Base-by-base conservation (phyloP, 2,888 invertebrate genomes). In the Smittia sp. region DNA sequence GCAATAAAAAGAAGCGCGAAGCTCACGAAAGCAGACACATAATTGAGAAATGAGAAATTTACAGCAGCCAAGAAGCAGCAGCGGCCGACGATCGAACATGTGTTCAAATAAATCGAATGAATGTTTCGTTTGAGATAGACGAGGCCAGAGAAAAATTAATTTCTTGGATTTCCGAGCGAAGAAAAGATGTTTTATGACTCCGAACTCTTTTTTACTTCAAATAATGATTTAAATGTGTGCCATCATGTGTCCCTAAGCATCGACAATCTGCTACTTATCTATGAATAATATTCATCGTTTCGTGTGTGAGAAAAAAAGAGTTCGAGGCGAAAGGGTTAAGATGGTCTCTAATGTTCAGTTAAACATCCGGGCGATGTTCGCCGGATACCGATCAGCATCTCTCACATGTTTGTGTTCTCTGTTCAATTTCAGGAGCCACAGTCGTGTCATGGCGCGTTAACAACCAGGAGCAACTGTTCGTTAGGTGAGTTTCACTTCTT, bases 361-460 rank as follows among this genome's bases (percentile, higher is more conserved):
- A 25, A 63, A 63, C 63, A 63, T 63, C 63, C 63, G 63, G 52
- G 9, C 25, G 25, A n/a, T 25, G 63, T 6, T 6, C 32, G 11
- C 58, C 58, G 58, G 58, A 58, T 63, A 27, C 7, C 27, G 25
- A 27, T 24, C 32, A 32, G 32, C 32, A 13, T 13, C n/a, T 46
- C n/a, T 27, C 63, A 63, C 25, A 63, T 63, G 63, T 63, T 63
- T 63, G 22, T 4, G 18, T 58, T 58, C 18, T 18, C 18, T 27
- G 20, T 63, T 63, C 25, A 25, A 9, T 63, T 63, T 22, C 83
- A 96, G 96, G 96, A 83, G 96, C 96, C 76, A 97, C 96, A 74
- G 93, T 97, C 76, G 95, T 96, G 77, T 96, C 96, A 80, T 97
- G 96, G 96, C 87, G 95, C 79, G 95, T 95, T 76, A 93, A 94